Evolutionary conservation across 2,888 invertebrate species (phyloP).

Genomic region (Perizoma affinitatum): DNA sequence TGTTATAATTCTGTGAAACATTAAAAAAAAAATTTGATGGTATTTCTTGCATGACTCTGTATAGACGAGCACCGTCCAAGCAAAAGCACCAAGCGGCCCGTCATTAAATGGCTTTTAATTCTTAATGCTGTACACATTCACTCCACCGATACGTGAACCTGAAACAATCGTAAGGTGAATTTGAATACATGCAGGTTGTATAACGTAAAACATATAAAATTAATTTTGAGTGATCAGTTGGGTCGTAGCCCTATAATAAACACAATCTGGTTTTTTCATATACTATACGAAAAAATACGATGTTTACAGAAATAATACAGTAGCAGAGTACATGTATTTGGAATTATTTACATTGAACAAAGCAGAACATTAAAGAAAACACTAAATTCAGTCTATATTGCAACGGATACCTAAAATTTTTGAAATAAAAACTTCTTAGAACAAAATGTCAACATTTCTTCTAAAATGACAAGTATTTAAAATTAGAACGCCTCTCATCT

Average conservation of each 20-base stretch:
- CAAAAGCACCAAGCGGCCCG: constrained; percentile 55
- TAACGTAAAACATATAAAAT: neutral
- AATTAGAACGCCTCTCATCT: constrained; percentile 35
- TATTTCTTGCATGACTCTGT: constrained; percentile 37
- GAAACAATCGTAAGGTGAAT: constrained; percentile 61
- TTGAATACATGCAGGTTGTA: constrained; percentile 24
- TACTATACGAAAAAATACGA: no score
- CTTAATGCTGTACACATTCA: constrained; percentile 72
- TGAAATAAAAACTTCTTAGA: neutral
- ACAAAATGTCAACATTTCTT: constrained; percentile 19
- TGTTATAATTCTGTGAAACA: no score
- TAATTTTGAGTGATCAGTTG: neutral
- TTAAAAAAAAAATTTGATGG: no score
- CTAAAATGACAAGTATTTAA: constrained; percentile 31
- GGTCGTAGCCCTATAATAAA: no score
- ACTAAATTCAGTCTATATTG: neutral
- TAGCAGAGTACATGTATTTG: no score
- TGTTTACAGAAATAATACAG: no score
- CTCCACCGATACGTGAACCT: constrained; percentile 60
- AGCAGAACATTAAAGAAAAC: neutral
- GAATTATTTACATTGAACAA: neutral
- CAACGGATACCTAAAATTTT: neutral
- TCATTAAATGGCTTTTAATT: constrained; percentile 84
- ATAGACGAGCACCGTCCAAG: constrained; percentile 46
- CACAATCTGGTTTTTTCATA: no score